Conservation (phyloP, 1,140 invertebrate genomes). For the Bicyclus anynana region DNA sequence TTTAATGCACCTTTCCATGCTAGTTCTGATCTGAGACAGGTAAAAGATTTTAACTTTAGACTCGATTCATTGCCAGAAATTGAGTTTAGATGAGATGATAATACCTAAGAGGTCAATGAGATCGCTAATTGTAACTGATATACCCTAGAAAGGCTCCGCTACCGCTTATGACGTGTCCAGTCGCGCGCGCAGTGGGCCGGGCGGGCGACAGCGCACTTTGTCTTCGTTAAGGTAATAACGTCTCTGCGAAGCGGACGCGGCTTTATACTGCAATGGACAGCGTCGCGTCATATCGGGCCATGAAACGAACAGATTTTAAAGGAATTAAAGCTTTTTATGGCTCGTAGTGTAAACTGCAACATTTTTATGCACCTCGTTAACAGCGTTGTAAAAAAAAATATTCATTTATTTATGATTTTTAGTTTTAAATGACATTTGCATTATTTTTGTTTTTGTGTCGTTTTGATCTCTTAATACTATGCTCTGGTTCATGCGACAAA, state of each 20-base stretch:
- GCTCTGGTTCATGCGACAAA: too few relatives aligned
- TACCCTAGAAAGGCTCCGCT: neutral
- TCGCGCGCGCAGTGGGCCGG: neutral
- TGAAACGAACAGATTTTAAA: conserved; percentile 11
- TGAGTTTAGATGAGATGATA: too few relatives aligned
- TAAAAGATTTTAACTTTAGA: too few relatives aligned
- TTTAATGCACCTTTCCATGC: too few relatives aligned
- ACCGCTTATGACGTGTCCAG: neutral
- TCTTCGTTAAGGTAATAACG: conserved; percentile 29
- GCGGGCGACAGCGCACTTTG: conserved; percentile 23
- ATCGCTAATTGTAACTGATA: too few relatives aligned
- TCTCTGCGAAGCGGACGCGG: conserved; percentile 21
- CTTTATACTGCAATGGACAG: conserved; percentile 25
- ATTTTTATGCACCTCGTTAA: neutral
- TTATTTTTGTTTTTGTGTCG: too few relatives aligned
- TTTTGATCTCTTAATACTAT: too few relatives aligned
- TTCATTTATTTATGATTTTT: too few relatives aligned
- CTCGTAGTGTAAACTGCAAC: conserved; percentile 2
- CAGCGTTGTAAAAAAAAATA: neutral
- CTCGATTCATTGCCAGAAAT: too few relatives aligned
- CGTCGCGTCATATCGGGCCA: conserved; percentile 12
- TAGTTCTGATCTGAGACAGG: too few relatives aligned
- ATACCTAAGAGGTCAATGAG: too few relatives aligned
- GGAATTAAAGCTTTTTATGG: neutral
- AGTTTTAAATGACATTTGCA: too few relatives aligned